Conservation (phyloP, 2,797 vertebrate species). For the Crax fasciolata region DNA sequence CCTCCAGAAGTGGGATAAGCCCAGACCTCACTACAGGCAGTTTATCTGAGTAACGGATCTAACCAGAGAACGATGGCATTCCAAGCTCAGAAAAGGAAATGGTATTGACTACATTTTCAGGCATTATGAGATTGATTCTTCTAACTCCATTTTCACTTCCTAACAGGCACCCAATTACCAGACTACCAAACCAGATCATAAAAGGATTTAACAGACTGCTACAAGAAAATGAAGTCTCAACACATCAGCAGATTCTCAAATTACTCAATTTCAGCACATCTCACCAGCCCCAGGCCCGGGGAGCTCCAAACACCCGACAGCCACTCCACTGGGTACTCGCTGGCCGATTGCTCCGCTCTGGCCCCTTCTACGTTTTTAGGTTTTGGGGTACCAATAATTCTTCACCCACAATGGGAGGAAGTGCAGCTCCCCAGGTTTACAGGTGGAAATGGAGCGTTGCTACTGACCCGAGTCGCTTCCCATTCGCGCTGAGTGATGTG, state of each 20-base stretch:
- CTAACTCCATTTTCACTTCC: background rate
- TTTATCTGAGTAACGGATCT: background rate
- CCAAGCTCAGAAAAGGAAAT: background rate
- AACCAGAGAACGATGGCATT: background rate
- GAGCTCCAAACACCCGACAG: background rate
- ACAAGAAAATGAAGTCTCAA: background rate
- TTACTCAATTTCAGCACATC: background rate
- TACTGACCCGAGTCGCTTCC: background rate
- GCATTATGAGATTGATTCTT: background rate
- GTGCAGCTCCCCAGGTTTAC: background rate
- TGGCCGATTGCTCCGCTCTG: background rate
- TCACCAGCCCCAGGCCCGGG: background rate
- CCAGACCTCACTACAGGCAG: background rate
- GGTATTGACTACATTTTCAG: accelerated
- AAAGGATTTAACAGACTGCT: background rate
- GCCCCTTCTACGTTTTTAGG: background rate
- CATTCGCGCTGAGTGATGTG: background rate
- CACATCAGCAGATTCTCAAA: accelerated
- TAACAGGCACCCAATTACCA: background rate
- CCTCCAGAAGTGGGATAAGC: background rate
- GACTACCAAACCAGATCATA: background rate
- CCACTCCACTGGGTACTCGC: background rate
- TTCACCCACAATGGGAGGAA: background rate
- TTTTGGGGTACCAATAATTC: background rate
- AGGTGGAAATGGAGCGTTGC: accelerated